Evolutionary conservation across 1,140 invertebrate species (phyloP).

Genomic region (Neodiprion pinetum): DNA sequence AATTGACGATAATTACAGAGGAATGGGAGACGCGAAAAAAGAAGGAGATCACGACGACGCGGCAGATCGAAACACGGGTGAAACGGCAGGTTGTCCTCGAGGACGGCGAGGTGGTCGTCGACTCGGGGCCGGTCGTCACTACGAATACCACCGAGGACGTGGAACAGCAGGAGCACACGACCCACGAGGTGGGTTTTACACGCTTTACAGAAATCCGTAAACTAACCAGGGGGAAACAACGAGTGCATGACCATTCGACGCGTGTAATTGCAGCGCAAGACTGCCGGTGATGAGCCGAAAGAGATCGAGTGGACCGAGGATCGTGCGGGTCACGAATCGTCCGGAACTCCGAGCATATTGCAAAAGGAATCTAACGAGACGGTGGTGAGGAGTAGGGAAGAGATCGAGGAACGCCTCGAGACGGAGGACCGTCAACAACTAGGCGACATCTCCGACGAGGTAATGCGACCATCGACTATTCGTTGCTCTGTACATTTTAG

Average conservation of each 20-base stretch:
- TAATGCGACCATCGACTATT: slow-evolving; percentile 53
- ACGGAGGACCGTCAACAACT: slow-evolving; percentile 83
- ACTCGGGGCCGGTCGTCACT: slow-evolving; percentile 87
- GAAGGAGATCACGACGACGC: slow-evolving; percentile 84
- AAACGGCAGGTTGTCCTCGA: slow-evolving; percentile 88
- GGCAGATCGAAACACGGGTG: slow-evolving; percentile 88
- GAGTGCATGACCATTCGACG: slow-evolving; percentile 47
- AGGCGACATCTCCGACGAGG: slow-evolving; percentile 85
- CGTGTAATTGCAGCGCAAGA: slow-evolving; percentile 48
- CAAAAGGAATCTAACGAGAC: slow-evolving; percentile 79
- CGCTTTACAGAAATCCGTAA: no score
- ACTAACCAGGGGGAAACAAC: slow-evolving; percentile 12
- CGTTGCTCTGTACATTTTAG: no score
- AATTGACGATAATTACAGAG: slow-evolving; percentile 66
- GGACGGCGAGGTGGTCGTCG: slow-evolving; percentile 87
- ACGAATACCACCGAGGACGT: slow-evolving; percentile 90
- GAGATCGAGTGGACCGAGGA: slow-evolving; percentile 66
- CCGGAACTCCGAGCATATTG: slow-evolving; percentile 68
- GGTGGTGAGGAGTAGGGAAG: slow-evolving; percentile 79
- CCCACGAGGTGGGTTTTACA: slow-evolving; percentile 73
- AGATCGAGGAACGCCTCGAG: slow-evolving; percentile 80
- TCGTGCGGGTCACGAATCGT: slow-evolving; percentile 66
- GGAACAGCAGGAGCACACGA: slow-evolving; percentile 84
- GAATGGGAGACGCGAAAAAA: slow-evolving; percentile 91
- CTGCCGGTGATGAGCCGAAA: slow-evolving; percentile 63